These are phyloP conservation scores for Lepus europaeus DNA, from an alignment of 2,113 vertebrate genomes.

Conservation along the genomic window DNA sequence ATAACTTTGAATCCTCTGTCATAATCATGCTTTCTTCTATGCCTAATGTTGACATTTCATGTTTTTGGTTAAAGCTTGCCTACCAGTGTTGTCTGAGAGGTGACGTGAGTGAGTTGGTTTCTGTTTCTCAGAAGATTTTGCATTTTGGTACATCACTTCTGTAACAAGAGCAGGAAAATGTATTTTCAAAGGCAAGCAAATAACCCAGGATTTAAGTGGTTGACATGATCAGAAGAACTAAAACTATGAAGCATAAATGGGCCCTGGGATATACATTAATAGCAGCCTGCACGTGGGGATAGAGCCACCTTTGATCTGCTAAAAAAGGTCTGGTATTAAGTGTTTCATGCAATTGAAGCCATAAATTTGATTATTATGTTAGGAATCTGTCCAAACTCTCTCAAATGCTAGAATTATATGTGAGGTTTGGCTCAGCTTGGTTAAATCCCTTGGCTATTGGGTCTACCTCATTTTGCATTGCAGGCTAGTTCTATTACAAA, in stretches of 20 bases:
- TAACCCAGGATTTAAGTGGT: background rate
- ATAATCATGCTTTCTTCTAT: background rate
- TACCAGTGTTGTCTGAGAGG: background rate
- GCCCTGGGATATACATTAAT: background rate
- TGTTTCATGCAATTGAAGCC: background rate
- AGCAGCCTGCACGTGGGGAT: background rate
- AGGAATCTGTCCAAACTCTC: background rate
- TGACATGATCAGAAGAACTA: background rate
- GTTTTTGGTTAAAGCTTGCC: background rate
- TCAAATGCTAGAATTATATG: background rate
- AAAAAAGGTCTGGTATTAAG: slow-evolving; percentile 14
- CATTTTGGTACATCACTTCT: background rate
- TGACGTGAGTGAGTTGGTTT: background rate
- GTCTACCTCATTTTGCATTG: background rate
- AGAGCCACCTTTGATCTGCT: slow-evolving; percentile 2
- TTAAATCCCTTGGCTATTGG: background rate
- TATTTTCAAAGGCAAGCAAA: slow-evolving; percentile 37
- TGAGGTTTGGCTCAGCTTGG: background rate
- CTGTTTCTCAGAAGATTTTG: slow-evolving; percentile 31
- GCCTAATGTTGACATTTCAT: background rate
- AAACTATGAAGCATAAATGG: background rate
- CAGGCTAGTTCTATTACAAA: background rate
- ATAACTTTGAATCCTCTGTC: background rate
- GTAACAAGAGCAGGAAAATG: background rate
- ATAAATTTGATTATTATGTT: background rate